Base-by-base conservation (phyloP, 1,140 invertebrate genomes). In the Varroa destructor region DNA sequence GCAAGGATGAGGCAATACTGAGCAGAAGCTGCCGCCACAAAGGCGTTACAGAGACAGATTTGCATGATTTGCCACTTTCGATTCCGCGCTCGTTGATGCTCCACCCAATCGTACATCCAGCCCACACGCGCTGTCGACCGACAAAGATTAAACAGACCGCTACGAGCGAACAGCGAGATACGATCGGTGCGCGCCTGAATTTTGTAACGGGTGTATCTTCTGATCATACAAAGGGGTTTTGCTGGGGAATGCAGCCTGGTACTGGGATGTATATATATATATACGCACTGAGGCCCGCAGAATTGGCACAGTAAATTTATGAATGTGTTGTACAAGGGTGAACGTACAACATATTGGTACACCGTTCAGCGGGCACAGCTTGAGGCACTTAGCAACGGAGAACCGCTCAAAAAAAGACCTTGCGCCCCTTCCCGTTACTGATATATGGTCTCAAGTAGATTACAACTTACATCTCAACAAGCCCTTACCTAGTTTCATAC, bases 1-100 rank as follows among this genome's bases (percentile, higher is more conserved):
- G 61, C 61, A 8, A 51, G 3, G 8, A 51, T 51, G 46, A 8
- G 46, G 46, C 46, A 51, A 51, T 25, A 25, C 25, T 25, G 25
- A 25, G 25, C 25, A 25, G 25, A 25, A 25, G 25, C 25, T 25
- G 46, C 4, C 8, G 46, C 4, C 46, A 51, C 46, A 51, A 51
- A 8, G 46, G 46, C 8, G 46, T 3, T 8, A 8, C 46, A 8
- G 46, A 51, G 46, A 3, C 4, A 51, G 46, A 67, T 67, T 67
- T 67, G 61, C 61, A 67, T 67, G 61, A 67, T 67, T 67, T 67
- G 40, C 61, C 37, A 67, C 61, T 67, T 67, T 67, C 46, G 40
- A 67, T 67, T 67, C 61, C 40, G 12, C 8, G 57, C 57, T 58
- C 42, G 61, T 67, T 37, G 61, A 67, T 67, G 46, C 40, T 67